phyloP scores from a whole-genome alignment of 1,140 invertebrate species.

The Drosophila micromelanica region DNA sequence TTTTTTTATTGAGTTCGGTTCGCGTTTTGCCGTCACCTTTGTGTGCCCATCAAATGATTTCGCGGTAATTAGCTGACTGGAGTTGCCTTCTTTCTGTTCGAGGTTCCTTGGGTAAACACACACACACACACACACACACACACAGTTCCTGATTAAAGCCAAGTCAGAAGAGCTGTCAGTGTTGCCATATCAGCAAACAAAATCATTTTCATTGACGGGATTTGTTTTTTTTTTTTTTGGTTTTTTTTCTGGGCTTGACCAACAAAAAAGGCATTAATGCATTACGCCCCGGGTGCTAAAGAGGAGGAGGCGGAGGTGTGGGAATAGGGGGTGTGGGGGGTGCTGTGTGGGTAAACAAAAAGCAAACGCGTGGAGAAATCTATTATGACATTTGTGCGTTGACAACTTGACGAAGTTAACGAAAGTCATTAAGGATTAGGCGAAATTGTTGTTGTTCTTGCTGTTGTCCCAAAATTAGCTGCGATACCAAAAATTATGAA shows the following conservation, averaged over 20 bases:
- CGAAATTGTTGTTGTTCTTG: constrained; percentile 8
- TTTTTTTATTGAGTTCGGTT: background rate
- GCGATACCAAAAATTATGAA: constrained; percentile 21
- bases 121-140: no score
- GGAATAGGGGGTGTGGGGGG: background rate
- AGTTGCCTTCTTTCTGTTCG: background rate
- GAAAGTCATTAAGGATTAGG: constrained; percentile 77
- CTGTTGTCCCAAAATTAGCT: constrained; percentile 3
- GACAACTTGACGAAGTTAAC: constrained; percentile 80
- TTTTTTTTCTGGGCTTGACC: constrained; percentile 3
- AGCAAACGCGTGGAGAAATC: constrained; percentile 70
- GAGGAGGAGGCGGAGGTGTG: background rate
- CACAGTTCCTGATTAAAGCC: no score
- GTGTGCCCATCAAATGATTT: constrained; percentile 22
- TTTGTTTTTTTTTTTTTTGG: background rate
- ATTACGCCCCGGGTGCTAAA: background rate
- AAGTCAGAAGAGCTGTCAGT: background rate
- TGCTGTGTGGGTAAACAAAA: constrained; percentile 41
- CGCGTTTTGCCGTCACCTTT: constrained; percentile 1
- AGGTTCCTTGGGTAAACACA: background rate
- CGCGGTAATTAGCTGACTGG: constrained; percentile 40
- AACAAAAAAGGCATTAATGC: constrained; percentile 55
- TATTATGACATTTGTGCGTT: constrained; percentile 76
- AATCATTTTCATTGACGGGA: constrained; percentile 47
- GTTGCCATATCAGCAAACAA: constrained; percentile 58